A percentile compares a stretch with the other conserved stretches of the same genome.
Conservation (phyloP, 2,797 vertebrate species). For the Typhlichthys eigenmanni region DNA sequence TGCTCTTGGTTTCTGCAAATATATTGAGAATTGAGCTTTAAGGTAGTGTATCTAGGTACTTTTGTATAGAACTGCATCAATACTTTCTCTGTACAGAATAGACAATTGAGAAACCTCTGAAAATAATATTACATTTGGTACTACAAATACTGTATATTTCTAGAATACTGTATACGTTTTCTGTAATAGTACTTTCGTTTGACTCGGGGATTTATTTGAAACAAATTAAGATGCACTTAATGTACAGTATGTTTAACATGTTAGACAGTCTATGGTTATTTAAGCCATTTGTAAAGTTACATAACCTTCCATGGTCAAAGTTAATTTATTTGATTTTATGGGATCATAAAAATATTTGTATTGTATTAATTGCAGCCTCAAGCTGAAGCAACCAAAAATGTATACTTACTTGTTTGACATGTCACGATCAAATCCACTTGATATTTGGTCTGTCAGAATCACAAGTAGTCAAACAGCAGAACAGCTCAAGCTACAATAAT, state of each 20-base stretch:
- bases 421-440: constrained; percentile 12
- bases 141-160: too few species aligned
- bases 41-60: neutral
- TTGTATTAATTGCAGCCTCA: constrained; percentile 3
- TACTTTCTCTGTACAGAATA: too few species aligned
- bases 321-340: neutral
- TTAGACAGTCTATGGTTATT: too few species aligned
- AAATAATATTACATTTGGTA: too few species aligned
- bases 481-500: neutral
- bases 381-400: neutral
- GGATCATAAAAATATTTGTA: too few species aligned
- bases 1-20: constrained; percentile 45
- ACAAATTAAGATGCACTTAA: too few species aligned
- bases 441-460: constrained; percentile 38
- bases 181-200: too few species aligned
- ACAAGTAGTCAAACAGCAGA: neutral
- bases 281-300: neutral
- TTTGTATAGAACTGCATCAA: neutral
- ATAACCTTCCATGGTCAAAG: neutral
- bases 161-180: too few species aligned
- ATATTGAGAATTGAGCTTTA: constrained; percentile 28
- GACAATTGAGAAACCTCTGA: too few species aligned
- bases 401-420: constrained; percentile 48
- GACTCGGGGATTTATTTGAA: too few species aligned
- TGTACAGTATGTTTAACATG: too few species aligned